Conservation (phyloP, 2,113 vertebrate species). For the Ageneiosus marmoratus region DNA sequence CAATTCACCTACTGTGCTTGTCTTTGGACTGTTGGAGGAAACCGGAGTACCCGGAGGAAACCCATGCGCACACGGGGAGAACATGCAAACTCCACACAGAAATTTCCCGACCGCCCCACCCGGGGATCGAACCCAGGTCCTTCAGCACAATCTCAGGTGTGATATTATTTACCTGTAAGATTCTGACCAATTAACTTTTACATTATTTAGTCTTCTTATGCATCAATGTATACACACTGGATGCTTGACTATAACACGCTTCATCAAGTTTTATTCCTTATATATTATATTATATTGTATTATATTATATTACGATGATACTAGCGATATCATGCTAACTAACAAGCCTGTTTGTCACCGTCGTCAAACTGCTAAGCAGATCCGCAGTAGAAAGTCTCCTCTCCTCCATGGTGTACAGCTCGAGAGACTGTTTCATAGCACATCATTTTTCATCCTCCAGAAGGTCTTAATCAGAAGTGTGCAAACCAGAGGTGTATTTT, state of each 20-base stretch:
- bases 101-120: too few species aligned
- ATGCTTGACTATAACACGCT: neutral
- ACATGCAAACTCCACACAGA: too few species aligned
- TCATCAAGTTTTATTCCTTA: neutral
- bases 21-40: too few species aligned
- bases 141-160: too few species aligned
- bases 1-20: too few species aligned
- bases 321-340: neutral
- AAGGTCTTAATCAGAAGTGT: constrained; percentile 17
- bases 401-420: neutral
- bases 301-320: neutral
- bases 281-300: neutral
- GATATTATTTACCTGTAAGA: too few species aligned
- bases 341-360: neutral
- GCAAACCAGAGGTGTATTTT: constrained; percentile 15
- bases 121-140: too few species aligned
- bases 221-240: neutral
- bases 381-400: neutral
- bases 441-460: constrained; percentile 7
- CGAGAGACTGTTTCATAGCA: constrained; percentile 1
- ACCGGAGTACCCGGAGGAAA: too few species aligned
- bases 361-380: neutral
- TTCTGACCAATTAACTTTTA: too few species aligned
- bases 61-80: too few species aligned
- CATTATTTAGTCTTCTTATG: neutral